Conservation (phyloP, 2,797 vertebrate genomes). For the Paguma larvata region DNA sequence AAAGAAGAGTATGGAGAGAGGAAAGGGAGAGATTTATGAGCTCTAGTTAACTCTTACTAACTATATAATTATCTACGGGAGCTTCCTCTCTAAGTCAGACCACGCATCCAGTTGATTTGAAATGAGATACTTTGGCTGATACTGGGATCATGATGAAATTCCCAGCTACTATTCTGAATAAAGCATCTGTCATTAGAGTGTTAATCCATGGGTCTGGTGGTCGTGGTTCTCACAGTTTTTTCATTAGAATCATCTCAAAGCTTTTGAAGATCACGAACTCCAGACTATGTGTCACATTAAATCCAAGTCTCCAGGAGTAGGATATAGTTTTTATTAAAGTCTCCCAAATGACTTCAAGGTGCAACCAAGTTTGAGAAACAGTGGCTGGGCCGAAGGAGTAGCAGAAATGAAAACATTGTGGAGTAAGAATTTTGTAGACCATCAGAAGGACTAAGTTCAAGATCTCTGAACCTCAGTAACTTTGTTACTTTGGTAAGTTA, state of each 20-base stretch:
- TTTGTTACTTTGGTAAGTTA: background rate
- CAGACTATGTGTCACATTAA: background rate
- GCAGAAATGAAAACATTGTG: background rate
- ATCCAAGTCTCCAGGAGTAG: background rate
- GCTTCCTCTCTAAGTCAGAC: background rate
- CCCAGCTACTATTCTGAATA: background rate
- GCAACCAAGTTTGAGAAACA: background rate
- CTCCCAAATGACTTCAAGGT: background rate
- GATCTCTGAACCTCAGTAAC: background rate
- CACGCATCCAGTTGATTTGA: background rate
- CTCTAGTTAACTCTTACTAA: background rate
- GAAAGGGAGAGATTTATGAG: background rate
- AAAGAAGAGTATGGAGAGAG: background rate
- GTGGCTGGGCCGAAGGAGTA: background rate
- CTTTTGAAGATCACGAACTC: background rate
- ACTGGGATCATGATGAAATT: background rate
- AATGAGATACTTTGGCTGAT: background rate
- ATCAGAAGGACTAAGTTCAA: background rate
- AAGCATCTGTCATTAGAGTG: background rate
- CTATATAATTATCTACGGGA: background rate
- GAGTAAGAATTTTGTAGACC: background rate
- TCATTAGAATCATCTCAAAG: constrained; percentile 3
- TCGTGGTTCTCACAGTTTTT: background rate
- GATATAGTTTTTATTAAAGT: background rate
- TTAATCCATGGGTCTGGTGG: background rate